Evolutionary conservation across 64 coral and sea anemone genomes (phyloP).

Genomic region (Montipora capricornis): DNA sequence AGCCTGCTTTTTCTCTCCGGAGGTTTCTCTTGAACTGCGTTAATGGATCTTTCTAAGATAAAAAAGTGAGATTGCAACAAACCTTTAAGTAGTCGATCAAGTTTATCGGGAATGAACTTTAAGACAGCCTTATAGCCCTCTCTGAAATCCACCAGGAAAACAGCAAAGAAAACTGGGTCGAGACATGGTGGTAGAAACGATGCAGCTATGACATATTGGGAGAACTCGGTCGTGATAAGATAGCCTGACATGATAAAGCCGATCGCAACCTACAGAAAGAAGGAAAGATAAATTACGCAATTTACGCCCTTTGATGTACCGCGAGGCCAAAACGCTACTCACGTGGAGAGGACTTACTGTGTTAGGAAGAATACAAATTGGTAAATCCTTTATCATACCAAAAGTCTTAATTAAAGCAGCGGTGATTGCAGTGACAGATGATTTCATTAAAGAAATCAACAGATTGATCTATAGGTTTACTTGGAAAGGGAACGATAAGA

Average conservation of each 20-base stretch:
- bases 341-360: too few species aligned
- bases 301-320: too few species aligned
- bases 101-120: background rate
- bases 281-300: background rate
- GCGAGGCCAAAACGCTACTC: too few species aligned
- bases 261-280: constrained; percentile 69
- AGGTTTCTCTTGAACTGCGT: too few species aligned
- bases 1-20: too few species aligned
- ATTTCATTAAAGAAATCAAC: too few species aligned
- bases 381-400: too few species aligned
- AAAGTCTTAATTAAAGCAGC: too few species aligned
- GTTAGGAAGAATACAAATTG: too few species aligned
- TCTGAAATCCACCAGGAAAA: constrained; percentile 70
- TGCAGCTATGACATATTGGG: constrained; percentile 66
- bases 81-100: constrained; percentile 9
- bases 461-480: too few species aligned
- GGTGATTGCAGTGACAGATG: too few species aligned
- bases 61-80: background rate
- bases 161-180: constrained; percentile 62
- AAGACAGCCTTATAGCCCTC: constrained; percentile 59
- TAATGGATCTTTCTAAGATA: background rate
- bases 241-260: constrained; percentile 80
- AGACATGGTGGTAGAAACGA: constrained; percentile 76
- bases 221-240: constrained; percentile 53
- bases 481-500: too few species aligned